These are phyloP conservation scores for Gymnocephalus cernua DNA, from an alignment of 2,113 vertebrate genomes.

Conservation along the genomic window DNA sequence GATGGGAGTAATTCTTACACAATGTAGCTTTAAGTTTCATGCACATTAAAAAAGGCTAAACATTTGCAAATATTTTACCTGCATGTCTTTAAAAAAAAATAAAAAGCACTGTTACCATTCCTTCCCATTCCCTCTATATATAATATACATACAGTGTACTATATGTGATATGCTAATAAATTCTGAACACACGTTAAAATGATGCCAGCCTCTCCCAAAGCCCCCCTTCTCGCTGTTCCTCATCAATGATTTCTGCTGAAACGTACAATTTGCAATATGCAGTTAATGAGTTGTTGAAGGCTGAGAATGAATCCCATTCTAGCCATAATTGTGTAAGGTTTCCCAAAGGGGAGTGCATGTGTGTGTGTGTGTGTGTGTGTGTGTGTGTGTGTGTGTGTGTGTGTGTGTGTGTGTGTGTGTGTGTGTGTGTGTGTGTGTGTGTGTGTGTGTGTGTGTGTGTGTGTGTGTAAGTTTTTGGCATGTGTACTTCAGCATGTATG, in stretches of 20 bases:
- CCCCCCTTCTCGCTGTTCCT: constrained; percentile 77
- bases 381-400: not conserved
- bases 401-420: constrained; percentile 45
- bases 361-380: constrained; percentile 44
- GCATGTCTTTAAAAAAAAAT: constrained; percentile 16
- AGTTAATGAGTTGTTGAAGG: constrained; percentile 87
- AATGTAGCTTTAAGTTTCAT: too few species aligned
- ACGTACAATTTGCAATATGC: constrained; percentile 85
- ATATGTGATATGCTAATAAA: constrained; percentile 77
- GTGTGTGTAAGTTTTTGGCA: constrained; percentile 1
- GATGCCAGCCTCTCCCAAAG: constrained; percentile 64
- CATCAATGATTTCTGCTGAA: constrained; percentile 86
- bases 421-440: constrained; percentile 43
- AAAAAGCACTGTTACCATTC: constrained; percentile 12
- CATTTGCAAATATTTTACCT: constrained; percentile 34
- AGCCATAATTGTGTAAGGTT: constrained; percentile 83
- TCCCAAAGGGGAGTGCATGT: constrained; percentile 59
- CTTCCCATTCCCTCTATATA: not conserved
- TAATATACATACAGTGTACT: constrained; percentile 39
- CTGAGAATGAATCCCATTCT: constrained; percentile 86
- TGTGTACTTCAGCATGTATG: constrained; percentile 17
- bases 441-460: constrained; percentile 12
- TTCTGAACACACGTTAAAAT: constrained; percentile 73
- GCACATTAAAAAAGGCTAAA: constrained; percentile 17
- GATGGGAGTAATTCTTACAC: too few species aligned